Conservation (phyloP, 2,888 invertebrate species). For the Noctua janthe region DNA sequence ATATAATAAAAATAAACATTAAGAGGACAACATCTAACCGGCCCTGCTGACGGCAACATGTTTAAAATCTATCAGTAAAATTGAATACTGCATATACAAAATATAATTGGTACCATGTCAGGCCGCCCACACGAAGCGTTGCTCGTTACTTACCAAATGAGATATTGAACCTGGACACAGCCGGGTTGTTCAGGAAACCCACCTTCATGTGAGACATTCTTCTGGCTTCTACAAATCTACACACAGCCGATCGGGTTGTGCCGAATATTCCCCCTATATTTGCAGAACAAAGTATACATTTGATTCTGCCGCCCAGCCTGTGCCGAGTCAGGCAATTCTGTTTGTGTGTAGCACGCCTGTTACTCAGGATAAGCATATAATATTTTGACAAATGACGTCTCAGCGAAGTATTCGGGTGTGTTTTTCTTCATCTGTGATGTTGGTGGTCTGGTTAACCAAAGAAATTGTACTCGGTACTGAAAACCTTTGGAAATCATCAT, state of each 20-base stretch:
- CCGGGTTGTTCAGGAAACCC: neutral
- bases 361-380: neutral
- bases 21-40: no score
- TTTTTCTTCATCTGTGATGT: neutral
- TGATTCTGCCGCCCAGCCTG: neutral
- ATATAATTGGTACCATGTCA: slow-evolving; percentile 24
- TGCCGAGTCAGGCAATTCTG: neutral
- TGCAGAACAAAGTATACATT: neutral
- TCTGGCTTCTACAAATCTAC: neutral
- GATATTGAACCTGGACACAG: neutral
- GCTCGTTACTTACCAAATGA: slow-evolving; percentile 13
- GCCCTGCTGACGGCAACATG: no score
- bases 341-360: neutral
- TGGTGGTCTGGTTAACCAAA: neutral
- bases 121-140: slow-evolving; percentile 8
- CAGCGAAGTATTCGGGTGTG: neutral
- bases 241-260: neutral
- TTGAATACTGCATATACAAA: slow-evolving; percentile 6
- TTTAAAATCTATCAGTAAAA: neutral
- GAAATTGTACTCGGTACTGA: neutral
- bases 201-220: neutral
- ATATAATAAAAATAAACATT: no score
- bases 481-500: neutral
- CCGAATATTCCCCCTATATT: neutral
- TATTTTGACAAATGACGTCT: neutral